phyloP scores from a whole-genome alignment of 2,113 vertebrate species.

The Smithornis capensis region DNA sequence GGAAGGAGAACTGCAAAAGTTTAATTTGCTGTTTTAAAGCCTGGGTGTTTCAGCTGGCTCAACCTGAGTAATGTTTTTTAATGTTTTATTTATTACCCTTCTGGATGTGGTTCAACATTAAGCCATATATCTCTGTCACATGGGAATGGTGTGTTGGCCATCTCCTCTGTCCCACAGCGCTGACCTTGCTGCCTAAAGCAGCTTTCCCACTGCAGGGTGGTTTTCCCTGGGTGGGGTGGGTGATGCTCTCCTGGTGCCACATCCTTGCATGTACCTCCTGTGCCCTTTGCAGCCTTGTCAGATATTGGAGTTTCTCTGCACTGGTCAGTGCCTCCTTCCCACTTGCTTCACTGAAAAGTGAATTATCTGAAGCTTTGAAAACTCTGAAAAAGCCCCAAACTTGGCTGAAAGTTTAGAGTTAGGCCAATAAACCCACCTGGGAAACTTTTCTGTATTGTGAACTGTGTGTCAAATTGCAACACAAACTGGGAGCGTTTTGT shows the following conservation, averaged over 20 bases:
- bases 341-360: neutral
- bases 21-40: neutral
- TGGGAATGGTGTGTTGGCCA: neutral
- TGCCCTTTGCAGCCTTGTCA: neutral
- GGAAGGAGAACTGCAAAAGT: neutral
- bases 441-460: neutral
- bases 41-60: neutral
- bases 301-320: accelerated
- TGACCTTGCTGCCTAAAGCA: neutral
- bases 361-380: neutral
- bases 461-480: neutral
- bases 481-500: neutral
- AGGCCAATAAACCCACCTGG: neutral
- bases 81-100: slow-evolving; percentile 16
- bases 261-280: neutral
- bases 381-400: neutral
- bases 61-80: neutral
- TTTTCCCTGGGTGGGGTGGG: neutral
- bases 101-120: neutral
- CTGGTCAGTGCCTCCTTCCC: neutral
- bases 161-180: neutral
- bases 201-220: accelerated
- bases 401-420: neutral
- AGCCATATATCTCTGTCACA: neutral
- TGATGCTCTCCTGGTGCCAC: neutral